These are phyloP conservation scores for Garrulus glandarius DNA, from an alignment of 2,797 vertebrate species.

Conservation along the genomic window DNA sequence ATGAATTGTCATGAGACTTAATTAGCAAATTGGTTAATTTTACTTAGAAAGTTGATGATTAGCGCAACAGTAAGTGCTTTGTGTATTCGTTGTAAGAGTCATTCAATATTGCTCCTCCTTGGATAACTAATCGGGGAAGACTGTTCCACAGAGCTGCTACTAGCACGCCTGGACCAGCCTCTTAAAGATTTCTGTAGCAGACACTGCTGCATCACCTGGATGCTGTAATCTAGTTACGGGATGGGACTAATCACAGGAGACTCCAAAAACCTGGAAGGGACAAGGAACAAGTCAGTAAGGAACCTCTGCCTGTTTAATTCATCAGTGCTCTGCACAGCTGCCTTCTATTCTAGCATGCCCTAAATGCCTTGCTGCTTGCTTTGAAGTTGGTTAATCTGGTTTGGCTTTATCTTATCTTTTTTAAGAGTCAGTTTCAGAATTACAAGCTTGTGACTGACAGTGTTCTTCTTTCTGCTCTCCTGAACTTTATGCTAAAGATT, in stretches of 20 bases:
- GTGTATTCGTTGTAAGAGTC: neutral
- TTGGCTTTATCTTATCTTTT: constrained; percentile 34
- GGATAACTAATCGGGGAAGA: neutral
- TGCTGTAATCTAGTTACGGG: neutral
- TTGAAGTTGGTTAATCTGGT: constrained; percentile 12
- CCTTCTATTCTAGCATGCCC: neutral
- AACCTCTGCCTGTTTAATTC: neutral
- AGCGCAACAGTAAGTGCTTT: neutral
- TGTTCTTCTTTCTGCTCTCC: neutral
- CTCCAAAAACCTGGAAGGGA: neutral
- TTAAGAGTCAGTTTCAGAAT: neutral
- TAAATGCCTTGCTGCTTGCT: constrained; percentile 1
- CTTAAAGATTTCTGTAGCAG: neutral
- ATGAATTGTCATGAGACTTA: constrained; percentile 16
- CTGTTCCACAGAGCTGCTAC: neutral
- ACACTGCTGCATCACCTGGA: neutral
- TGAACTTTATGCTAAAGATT: neutral
- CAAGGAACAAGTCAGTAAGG: neutral
- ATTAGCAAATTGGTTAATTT: constrained; percentile 34
- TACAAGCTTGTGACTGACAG: neutral
- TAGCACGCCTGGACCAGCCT: accelerated
- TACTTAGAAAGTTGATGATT: neutral
- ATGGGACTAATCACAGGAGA: neutral
- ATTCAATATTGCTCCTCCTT: neutral
- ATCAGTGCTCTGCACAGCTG: neutral